These are phyloP conservation scores for Nezara viridula DNA, from an alignment of 2,888 invertebrate species.

Conservation along the genomic window DNA sequence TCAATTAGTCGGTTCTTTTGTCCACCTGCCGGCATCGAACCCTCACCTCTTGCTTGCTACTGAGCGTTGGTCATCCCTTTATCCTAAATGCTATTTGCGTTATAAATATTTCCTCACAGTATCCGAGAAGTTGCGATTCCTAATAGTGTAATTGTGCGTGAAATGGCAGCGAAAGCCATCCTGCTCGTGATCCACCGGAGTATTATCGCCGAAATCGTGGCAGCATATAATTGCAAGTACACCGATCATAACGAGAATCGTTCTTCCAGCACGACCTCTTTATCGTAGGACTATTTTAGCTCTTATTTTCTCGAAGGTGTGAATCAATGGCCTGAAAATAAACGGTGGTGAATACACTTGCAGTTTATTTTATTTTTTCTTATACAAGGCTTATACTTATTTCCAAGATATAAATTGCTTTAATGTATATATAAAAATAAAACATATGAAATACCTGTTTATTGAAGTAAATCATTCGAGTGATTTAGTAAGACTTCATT, in stretches of 20 bases:
- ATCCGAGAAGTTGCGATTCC: background rate
- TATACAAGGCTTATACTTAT: too few species aligned
- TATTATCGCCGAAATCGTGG: background rate
- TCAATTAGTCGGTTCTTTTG: background rate
- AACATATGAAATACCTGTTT: too few species aligned
- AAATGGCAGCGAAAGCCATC: slow-evolving; percentile 14
- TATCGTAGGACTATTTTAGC: background rate
- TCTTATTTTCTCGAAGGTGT: background rate
- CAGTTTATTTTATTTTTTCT: background rate
- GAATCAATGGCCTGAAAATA: background rate
- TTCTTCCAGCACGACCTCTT: background rate
- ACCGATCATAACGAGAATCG: slow-evolving; percentile 1
- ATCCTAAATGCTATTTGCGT: background rate
- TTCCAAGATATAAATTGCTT: too few species aligned
- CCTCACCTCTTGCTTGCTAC: background rate
- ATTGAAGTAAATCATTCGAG: too few species aligned
- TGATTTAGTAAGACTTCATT: too few species aligned
- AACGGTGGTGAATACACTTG: background rate
- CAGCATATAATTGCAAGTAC: slow-evolving; percentile 21
- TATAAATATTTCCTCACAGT: background rate
- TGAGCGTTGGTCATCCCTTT: background rate
- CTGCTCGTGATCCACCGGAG: background rate
- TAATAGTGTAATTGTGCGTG: slow-evolving; percentile 23
- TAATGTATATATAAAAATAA: too few species aligned
- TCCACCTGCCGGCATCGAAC: background rate